phyloP scores from a whole-genome alignment of 2,888 invertebrate genomes.

The Acleris emargana region DNA sequence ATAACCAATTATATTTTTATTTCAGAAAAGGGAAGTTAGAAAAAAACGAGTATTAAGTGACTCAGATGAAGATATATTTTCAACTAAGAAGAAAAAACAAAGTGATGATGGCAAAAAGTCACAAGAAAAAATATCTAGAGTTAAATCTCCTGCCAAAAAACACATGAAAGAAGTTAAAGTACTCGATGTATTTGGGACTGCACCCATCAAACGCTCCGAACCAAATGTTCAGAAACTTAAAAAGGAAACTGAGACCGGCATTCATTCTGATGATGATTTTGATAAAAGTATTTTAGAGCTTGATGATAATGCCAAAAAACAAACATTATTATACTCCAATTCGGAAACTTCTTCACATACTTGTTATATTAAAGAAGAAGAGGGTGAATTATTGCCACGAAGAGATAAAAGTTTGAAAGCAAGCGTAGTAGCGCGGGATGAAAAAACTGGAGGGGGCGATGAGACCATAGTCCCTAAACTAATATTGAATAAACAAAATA shows the following conservation, averaged over 20 bases:
- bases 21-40: conserved; percentile 63
- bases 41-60: conserved; percentile 59
- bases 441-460: background rate
- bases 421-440: background rate
- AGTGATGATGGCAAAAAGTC: conserved; percentile 44
- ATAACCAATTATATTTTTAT: conserved; percentile 14
- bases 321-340: conserved; percentile 11
- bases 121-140: conserved; percentile 47
- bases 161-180: conserved; percentile 69
- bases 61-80: conserved; percentile 64
- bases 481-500: background rate
- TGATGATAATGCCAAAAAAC: conserved; percentile 75
- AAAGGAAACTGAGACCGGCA: conserved; percentile 76
- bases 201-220: conserved; percentile 84
- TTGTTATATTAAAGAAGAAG: conserved; percentile 7
- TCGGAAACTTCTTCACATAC: conserved; percentile 21
- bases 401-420: conserved; percentile 7
- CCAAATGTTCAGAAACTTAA: conserved; percentile 71
- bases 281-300: conserved; percentile 86
- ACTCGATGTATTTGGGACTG: conserved; percentile 85
- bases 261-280: conserved; percentile 88
- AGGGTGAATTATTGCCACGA: background rate
- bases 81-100: conserved; percentile 52
- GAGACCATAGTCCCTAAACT: background rate
- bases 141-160: conserved; percentile 49